These are phyloP conservation scores for Drosophila orena DNA, from an alignment of 1,140 invertebrate species.

Conservation along the genomic window DNA sequence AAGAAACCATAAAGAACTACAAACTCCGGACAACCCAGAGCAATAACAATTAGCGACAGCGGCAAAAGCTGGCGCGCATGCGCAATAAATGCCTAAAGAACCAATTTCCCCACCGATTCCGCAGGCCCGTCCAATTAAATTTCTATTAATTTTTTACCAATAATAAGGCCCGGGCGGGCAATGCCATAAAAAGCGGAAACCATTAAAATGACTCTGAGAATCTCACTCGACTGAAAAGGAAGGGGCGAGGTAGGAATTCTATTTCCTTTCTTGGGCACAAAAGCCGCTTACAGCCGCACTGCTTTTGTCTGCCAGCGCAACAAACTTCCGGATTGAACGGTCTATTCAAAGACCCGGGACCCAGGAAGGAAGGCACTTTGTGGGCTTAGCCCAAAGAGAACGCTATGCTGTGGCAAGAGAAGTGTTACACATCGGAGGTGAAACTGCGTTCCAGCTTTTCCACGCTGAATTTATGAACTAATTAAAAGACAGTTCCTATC, in stretches of 20 bases:
- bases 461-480: conserved; percentile 58
- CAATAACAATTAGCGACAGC: conserved; percentile 45
- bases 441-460: conserved; percentile 49
- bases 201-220: conserved; percentile 73
- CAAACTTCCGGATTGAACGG: conserved; percentile 74
- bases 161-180: conserved; percentile 49
- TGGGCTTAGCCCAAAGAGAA: neutral
- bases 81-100: conserved; percentile 67
- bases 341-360: conserved; percentile 31
- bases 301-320: conserved; percentile 56
- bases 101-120: conserved; percentile 15
- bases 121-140: conserved; percentile 65
- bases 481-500: conserved; percentile 60
- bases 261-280: conserved; percentile 77
- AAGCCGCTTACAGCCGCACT: conserved; percentile 68
- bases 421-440: conserved; percentile 33
- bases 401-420: conserved; percentile 13
- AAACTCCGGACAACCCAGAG: conserved; percentile 11
- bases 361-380: neutral
- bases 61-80: conserved; percentile 34
- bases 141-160: conserved; percentile 74
- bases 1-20: conserved; percentile 61
- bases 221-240: conserved; percentile 28
- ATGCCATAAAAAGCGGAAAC: conserved; percentile 76
- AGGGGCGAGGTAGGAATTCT: conserved; percentile 48